phyloP scores from a whole-genome alignment of 1,140 invertebrate genomes.

The Drusus annulatus region DNA sequence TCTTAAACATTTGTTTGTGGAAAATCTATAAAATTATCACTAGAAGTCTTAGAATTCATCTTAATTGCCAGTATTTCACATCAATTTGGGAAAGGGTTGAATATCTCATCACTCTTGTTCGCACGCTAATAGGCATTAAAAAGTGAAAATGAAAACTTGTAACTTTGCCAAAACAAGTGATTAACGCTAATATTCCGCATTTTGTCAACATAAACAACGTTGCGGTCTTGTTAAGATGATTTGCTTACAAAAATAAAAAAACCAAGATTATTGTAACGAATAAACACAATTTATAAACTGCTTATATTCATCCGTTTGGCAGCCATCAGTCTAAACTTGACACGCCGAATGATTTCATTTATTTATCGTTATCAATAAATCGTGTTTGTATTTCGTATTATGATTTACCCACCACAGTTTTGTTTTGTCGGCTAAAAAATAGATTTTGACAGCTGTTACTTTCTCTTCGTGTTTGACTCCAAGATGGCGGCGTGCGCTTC shows the following conservation, averaged over 20 bases:
- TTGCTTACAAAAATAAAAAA: constrained; percentile 1
- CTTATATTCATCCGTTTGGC: neutral
- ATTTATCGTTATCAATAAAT: neutral
- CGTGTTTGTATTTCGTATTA: neutral
- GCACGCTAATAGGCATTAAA: constrained; percentile 20
- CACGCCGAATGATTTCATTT: neutral
- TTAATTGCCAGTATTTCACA: neutral
- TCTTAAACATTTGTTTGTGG: too few species aligned
- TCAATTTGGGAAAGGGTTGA: neutral
- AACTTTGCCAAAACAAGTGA: constrained; percentile 27
- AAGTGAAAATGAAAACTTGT: constrained; percentile 35
- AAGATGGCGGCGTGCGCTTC: constrained; percentile 42
- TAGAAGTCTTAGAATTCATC: neutral
- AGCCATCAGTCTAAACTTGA: neutral
- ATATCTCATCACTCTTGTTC: constrained; percentile 15
- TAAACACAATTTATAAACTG: too few species aligned
- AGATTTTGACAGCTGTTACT: neutral
- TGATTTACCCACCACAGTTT: neutral
- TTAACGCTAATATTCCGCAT: constrained; percentile 4
- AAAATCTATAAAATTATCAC: too few species aligned
- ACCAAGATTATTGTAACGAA: neutral
- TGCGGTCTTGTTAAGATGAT: neutral
- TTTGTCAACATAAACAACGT: constrained; percentile 27
- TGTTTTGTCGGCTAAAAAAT: neutral
- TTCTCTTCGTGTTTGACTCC: neutral